A percentile compares a stretch with the other conserved stretches of the same genome.
phyloP scores from a whole-genome alignment of 1,140 invertebrate genomes.

The Aphis craccivora region DNA sequence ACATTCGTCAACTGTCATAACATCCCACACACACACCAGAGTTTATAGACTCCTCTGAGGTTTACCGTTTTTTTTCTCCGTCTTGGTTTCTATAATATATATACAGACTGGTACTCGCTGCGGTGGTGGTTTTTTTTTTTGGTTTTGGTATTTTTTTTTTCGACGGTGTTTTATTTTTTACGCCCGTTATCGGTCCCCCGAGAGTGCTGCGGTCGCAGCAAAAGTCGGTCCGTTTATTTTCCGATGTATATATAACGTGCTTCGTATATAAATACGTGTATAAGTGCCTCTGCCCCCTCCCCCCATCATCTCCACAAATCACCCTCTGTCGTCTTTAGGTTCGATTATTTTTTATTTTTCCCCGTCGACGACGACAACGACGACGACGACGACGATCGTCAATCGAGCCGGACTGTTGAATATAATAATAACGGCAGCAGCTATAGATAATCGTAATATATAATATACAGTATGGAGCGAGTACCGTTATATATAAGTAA shows the following conservation, averaged over 20 bases:
- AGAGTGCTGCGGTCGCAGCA: not conserved
- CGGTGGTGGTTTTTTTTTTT: not conserved
- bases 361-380: not conserved
- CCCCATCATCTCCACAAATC: not conserved
- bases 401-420: not conserved
- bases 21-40: not conserved
- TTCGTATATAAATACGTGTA: not conserved
- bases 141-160: constrained; percentile 16
- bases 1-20: constrained; percentile 56
- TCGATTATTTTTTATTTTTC: constrained; percentile 10
- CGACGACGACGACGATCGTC: not conserved
- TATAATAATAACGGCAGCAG: not conserved
- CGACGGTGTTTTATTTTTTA: constrained; percentile 5
- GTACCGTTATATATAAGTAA: not conserved
- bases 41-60: constrained; percentile 22
- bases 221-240: constrained; percentile 49
- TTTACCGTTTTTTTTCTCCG: not conserved
- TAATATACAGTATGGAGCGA: not conserved
- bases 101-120: not conserved
- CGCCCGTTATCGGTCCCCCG: constrained; percentile 49
- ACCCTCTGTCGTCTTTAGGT: not conserved
- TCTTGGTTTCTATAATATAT: not conserved
- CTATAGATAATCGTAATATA: not conserved
- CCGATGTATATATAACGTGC: not conserved
- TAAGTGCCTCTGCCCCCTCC: not conserved